Conservation (phyloP, 2,888 invertebrate genomes). For the Alcis repandata region DNA sequence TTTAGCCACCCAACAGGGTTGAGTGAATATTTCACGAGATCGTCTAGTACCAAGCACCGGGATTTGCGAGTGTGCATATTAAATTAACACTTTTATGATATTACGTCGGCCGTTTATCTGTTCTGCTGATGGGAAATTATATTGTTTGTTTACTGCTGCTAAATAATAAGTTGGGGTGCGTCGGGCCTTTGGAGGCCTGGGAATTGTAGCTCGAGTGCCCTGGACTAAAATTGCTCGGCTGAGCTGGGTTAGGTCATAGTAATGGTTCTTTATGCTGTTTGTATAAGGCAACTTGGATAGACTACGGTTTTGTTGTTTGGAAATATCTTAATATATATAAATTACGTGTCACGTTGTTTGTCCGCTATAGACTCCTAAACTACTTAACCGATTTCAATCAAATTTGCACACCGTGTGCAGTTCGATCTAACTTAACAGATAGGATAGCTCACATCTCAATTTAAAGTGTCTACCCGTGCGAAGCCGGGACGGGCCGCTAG, state of each 20-base stretch:
- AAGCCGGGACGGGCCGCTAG: no score
- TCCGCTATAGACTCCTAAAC: no score
- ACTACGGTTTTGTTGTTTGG: no score
- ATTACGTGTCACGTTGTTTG: no score
- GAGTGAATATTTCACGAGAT: conserved; percentile 75
- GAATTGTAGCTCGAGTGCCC: conserved; percentile 9
- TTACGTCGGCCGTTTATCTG: conserved; percentile 28
- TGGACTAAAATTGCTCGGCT: not conserved
- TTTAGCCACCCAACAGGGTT: conserved; percentile 67
- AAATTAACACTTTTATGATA: conserved; percentile 65
- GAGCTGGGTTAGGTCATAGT: not conserved
- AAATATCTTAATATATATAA: no score
- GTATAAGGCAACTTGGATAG: no score
- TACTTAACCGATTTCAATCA: no score
- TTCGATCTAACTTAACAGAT: no score
- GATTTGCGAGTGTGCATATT: conserved; percentile 68
- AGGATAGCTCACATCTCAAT: no score
- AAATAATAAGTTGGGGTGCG: conserved; percentile 28
- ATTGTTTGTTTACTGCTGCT: conserved; percentile 32
- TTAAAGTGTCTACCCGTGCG: no score
- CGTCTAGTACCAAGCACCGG: conserved; percentile 59
- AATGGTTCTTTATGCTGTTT: not conserved
- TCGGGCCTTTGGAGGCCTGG: conserved; percentile 13
- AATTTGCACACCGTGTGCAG: no score
- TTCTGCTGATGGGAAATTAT: conserved; percentile 33